Base-by-base conservation (phyloP, 2,888 invertebrate species). In the Idaea biselata region DNA sequence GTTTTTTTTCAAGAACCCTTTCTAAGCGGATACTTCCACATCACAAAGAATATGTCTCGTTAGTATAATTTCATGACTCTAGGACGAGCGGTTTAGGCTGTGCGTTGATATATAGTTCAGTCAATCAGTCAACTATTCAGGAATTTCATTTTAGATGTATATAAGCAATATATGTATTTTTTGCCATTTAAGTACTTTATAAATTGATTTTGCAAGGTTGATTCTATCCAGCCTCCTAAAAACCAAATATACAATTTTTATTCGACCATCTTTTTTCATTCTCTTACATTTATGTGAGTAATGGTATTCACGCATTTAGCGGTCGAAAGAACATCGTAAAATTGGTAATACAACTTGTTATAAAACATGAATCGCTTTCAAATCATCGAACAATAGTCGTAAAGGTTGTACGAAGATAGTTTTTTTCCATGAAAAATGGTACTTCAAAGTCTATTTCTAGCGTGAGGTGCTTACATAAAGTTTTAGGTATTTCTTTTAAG, bases 251-350 rank as follows among this genome's bases (percentile, higher is more conserved):
- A 32, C 17, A 66, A 67, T 68, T 62, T 67, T 68, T 61, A 53
- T 8, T 60, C 58, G 61, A 58, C 61, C 59, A 65, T 69, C 68
- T 60, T 62, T 44, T 65, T 64, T 68, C 68, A 67, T 67, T 55
- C 61, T 57, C 56, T 61, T 58, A 44, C 44, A 44, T 44, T 44
- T 44, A 14, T 14, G 44, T 44, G 63, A 61, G 60, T 62, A 61
- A 61, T 58, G 61, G 62, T 63, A 59, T 65, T 63, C 62, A 58
- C 63, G 59, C 63, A 63, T 59, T 62, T 67, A 63, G 63, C 60
- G 60, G 58, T 54, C 18, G 58, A 33, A 63, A 62, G 65, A 73
- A 69, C 63, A 68, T 67, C 68, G 67, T 71, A 62, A 71, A 71
- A 63, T 61, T 59, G 33, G 65, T 71, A 58, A 59, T 61, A 61